Percentiles rank a stretch among this genome's conserved stretches.
These are phyloP conservation scores for Eira barbara DNA, from an alignment of 2,113 vertebrate species.

Conservation along the genomic window DNA sequence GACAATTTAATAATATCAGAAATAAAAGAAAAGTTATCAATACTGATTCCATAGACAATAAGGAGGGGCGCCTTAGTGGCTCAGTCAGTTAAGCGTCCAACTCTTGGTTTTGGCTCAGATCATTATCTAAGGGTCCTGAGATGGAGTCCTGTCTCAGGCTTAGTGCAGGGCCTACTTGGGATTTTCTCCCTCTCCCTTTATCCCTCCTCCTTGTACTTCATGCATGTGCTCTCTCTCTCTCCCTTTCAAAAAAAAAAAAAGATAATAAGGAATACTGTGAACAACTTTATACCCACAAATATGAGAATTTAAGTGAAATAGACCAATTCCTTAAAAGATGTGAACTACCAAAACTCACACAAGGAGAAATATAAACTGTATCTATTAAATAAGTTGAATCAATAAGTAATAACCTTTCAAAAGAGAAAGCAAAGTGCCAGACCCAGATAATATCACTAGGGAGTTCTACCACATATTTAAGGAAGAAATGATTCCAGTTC, in stretches of 20 bases:
- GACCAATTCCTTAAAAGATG: not conserved
- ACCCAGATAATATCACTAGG: not conserved
- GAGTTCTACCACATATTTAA: not conserved
- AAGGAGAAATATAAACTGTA: not conserved
- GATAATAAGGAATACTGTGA: not conserved
- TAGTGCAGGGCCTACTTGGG: not conserved
- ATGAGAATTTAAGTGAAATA: not conserved
- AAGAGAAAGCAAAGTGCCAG: not conserved
- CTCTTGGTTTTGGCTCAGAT: not conserved
- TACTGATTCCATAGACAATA: not conserved
- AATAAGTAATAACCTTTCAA: not conserved
- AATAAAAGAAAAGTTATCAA: not conserved
- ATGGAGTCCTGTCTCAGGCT: not conserved
- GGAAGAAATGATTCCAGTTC: not conserved
- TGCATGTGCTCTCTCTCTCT: not conserved
- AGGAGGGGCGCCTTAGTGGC: not conserved
- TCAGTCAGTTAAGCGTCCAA: not conserved
- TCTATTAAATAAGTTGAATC: not conserved
- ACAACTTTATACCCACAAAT: not conserved
- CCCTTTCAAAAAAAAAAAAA: not conserved
- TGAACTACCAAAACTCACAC: not conserved
- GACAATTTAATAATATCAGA: not conserved
- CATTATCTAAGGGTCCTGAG: not conserved
- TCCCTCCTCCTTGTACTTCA: not conserved
- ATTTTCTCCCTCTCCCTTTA: not conserved